phyloP scores from a whole-genome alignment of 2,888 invertebrate genomes.

The Diarsia rubi region DNA sequence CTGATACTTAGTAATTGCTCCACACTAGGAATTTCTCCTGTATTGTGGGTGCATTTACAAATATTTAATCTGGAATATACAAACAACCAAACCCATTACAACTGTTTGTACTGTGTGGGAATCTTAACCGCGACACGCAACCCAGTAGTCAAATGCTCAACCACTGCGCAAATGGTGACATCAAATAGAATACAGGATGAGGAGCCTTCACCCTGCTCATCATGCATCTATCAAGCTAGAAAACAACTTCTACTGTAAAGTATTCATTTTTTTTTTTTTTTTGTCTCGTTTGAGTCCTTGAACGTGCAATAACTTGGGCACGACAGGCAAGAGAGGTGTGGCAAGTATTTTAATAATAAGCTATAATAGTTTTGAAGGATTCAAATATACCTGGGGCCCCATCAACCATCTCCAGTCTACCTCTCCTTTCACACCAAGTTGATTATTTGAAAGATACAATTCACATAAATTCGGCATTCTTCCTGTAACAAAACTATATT shows the following conservation, averaged over 20 bases:
- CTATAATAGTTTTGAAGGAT: not conserved
- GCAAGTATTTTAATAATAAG: not conserved
- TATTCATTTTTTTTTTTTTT: no score
- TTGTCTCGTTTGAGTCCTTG: no score
- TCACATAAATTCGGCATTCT: constrained; percentile 91
- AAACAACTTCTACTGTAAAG: not conserved
- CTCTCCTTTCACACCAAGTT: constrained; percentile 88
- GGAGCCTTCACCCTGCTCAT: not conserved
- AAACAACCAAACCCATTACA: no score
- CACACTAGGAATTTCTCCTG: no score
- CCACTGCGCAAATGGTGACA: no score
- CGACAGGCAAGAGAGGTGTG: no score
- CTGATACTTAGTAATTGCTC: not conserved
- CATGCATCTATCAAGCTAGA: not conserved
- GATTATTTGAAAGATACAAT: constrained; percentile 92
- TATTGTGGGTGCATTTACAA: no score
- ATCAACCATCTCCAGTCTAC: constrained; percentile 93
- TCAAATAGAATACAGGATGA: not conserved
- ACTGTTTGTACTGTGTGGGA: no score
- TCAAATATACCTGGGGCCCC: constrained; percentile 78
- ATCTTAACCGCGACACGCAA: no score
- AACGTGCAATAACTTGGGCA: no score
- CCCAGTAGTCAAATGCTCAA: no score
- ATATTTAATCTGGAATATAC: no score
- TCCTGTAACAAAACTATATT: constrained; percentile 73